Base-by-base conservation (phyloP, 2,113 vertebrate genomes). In the Calyptomena viridis region DNA sequence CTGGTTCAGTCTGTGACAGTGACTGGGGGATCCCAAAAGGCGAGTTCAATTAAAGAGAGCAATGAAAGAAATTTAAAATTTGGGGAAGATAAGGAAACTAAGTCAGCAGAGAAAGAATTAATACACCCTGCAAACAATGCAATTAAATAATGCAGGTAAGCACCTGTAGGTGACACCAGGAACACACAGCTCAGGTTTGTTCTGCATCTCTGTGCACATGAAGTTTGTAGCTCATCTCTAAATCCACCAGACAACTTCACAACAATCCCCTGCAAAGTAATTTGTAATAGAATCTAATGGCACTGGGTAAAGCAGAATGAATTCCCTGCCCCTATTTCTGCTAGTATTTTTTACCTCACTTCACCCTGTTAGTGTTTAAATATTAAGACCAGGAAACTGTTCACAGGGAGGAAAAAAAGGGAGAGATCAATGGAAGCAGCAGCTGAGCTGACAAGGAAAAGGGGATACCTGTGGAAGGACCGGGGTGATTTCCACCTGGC, bases 391-490 rank as follows among this genome's bases (percentile, higher is more conserved):
- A 71, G 68, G 35, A 83, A 46, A 72, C 46, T 9, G 33, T 66
- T 69, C 8, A 35, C 0, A 0, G 9, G 22, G 7, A 77, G 24
- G 11, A 21, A 62, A 28, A 72, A 47, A 20, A 39, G 5, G 50
- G 23, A 80, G 44, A 69, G 5, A 67, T 14, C 10, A 84, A 47
- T 8, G 40, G 18, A 49, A 74, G 63, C 6, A 83, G 75, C 52
- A 63, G 53, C 71, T 88, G 71, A 50, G 74, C 24, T 64, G 60
- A 30, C 49, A 50, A 3, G 42, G 83, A n/a, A 39, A 52, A 60
- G 44, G 49, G 55, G 55, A 46, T 4, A 63, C 15, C 56, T 74
- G 64, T 20, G 52, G 64, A 69, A 56, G 15, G 46, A 27, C 68
- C 2, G 2, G 11, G 10, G 15, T 22, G 13, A 46, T 52, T 42